Percentiles rank a stretch among this genome's conserved stretches.
These are phyloP conservation scores for Lapara coniferarum DNA, from an alignment of 2,888 invertebrate species.

Conservation along the genomic window DNA sequence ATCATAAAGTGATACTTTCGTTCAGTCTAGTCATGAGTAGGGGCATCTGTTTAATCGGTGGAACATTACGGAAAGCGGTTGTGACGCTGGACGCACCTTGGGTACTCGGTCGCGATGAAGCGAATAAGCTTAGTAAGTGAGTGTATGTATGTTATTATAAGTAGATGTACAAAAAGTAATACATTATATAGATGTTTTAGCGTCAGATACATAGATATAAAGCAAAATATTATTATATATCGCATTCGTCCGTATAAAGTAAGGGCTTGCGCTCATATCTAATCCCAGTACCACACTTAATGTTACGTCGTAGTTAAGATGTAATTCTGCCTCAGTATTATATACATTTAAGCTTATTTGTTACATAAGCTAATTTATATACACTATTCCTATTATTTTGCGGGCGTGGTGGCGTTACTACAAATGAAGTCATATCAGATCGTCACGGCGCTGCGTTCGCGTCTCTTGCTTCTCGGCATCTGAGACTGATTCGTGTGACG, in stretches of 20 bases:
- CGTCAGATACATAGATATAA: conserved; percentile 84
- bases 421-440: conserved; percentile 81
- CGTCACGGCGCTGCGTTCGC: conserved; percentile 63
- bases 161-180: conserved; percentile 84
- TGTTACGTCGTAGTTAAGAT: conserved; percentile 83
- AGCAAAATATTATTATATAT: conserved; percentile 83
- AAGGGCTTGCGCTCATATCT: conserved; percentile 84
- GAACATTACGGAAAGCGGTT: conserved; percentile 47
- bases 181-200: conserved; percentile 84
- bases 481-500: background rate
- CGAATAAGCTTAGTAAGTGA: conserved; percentile 81
- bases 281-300: conserved; percentile 81
- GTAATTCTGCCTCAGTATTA: conserved; percentile 84
- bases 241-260: conserved; percentile 83
- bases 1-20: conserved; percentile 46
- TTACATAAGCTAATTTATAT: conserved; percentile 83
- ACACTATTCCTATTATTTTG: conserved; percentile 80
- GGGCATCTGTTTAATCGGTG: conserved; percentile 37
- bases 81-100: conserved; percentile 73
- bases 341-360: conserved; percentile 84
- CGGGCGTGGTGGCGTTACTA: conserved; percentile 78
- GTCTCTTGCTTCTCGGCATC: conserved; percentile 45
- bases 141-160: conserved; percentile 82
- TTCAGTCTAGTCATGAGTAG: conserved; percentile 63
- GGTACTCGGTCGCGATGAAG: conserved; percentile 68